Percentiles rank a stretch among this genome's conserved stretches.
phyloP scores from a whole-genome alignment of 2,797 vertebrate genomes.

The Amphiprion clarkii region DNA sequence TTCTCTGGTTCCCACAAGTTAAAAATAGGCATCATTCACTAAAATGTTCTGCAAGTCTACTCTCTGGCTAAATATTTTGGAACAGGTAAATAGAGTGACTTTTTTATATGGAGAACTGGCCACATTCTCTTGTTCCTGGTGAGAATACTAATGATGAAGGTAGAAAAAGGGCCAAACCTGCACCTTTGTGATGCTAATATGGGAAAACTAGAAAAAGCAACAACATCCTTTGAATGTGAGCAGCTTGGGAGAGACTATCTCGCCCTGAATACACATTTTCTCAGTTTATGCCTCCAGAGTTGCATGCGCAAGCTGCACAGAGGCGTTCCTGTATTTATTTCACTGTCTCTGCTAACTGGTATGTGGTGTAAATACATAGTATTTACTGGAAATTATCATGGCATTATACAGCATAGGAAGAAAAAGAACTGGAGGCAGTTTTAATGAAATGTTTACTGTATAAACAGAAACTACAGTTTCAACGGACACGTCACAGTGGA shows the following conservation, averaged over 20 bases:
- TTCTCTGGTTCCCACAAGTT: background rate
- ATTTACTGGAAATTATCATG: background rate
- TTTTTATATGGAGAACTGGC: slow-evolving; percentile 43
- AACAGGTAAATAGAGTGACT: slow-evolving; percentile 37
- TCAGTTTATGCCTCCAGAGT: background rate
- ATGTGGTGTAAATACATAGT: background rate
- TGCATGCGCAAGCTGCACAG: background rate
- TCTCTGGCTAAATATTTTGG: slow-evolving; percentile 38
- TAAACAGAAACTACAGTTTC: background rate
- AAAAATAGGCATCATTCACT: slow-evolving; percentile 5
- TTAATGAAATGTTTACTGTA: too few species aligned
- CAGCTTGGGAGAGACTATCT: slow-evolving; percentile 15
- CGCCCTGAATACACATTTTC: background rate
- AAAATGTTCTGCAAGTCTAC: background rate
- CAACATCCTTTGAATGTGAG: slow-evolving; percentile 49
- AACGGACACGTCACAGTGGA: background rate
- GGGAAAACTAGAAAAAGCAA: slow-evolving; percentile 56
- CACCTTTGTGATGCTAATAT: slow-evolving; percentile 81
- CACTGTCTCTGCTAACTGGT: background rate
- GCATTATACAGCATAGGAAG: background rate
- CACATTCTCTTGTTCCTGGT: slow-evolving; percentile 46
- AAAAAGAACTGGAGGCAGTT: background rate
- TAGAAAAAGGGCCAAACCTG: slow-evolving; percentile 55
- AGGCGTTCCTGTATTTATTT: background rate
- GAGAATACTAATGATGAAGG: slow-evolving; percentile 78